Conservation (phyloP, 1,140 invertebrate species). For the Drosophila miranda region DNA sequence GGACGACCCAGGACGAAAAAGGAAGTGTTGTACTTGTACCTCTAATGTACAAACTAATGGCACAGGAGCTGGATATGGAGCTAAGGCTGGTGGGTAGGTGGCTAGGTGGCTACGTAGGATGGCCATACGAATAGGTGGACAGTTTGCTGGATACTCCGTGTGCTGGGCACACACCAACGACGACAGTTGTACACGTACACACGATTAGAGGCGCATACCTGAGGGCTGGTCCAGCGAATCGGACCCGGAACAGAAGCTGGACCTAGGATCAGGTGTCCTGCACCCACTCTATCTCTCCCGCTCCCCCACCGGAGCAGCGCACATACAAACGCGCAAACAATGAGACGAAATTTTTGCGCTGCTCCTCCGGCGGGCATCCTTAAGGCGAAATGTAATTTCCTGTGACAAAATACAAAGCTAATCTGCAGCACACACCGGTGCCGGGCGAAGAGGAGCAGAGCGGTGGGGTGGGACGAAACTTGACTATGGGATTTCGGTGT, state of each 20-base stretch:
- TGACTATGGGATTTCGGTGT: conserved; percentile 66
- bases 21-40: conserved; percentile 37
- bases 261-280: conserved; percentile 34
- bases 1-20: conserved; percentile 14
- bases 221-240: conserved; percentile 17
- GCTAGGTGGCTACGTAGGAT: too few species aligned
- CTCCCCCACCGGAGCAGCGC: neutral
- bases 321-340: conserved; percentile 57
- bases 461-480: conserved; percentile 49
- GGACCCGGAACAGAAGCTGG: conserved; percentile 32
- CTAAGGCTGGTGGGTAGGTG: conserved; percentile 1
- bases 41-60: conserved; percentile 73
- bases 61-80: conserved; percentile 30
- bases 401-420: conserved; percentile 81
- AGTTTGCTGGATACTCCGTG: conserved; percentile 24
- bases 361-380: conserved; percentile 42
- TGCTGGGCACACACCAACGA: conserved; percentile 33
- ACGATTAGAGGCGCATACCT: conserved; percentile 64
- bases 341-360: conserved; percentile 74
- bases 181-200: conserved; percentile 63
- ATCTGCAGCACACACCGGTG: conserved; percentile 59
- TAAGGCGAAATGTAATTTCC: conserved; percentile 80
- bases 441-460: conserved; percentile 24
- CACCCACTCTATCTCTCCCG: conserved; percentile 24
- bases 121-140: conserved; percentile 8